Evolutionary conservation across 2,113 vertebrate species (phyloP).

Genomic region (Ptilorrhoa leucosticta): DNA sequence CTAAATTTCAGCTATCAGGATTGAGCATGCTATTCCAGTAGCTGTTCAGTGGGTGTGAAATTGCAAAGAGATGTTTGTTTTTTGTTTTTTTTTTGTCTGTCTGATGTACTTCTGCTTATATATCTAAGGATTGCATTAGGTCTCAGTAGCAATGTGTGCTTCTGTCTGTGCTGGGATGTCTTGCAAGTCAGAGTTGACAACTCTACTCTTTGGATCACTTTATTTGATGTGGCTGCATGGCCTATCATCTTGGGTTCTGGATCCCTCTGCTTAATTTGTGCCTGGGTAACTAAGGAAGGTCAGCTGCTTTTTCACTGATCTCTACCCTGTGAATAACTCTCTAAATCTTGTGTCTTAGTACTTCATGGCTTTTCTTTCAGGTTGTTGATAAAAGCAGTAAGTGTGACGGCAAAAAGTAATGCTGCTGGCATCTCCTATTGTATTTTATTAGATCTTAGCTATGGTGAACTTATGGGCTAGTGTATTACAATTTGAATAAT

Average conservation of each 20-base stretch:
- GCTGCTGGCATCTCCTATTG: accelerated
- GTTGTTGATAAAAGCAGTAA: not conserved
- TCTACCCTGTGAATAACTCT: not conserved
- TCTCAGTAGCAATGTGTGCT: not conserved
- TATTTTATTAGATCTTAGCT: not conserved
- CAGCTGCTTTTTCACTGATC: not conserved
- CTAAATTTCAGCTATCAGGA: not conserved
- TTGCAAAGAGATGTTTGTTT: not conserved
- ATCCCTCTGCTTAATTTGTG: not conserved
- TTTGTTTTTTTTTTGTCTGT: not conserved
- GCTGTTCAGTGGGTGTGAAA: not conserved
- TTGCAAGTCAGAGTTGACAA: not conserved
- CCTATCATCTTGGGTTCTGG: not conserved
- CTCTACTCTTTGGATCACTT: not conserved
- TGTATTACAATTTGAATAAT: not conserved
- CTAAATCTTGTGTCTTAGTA: not conserved
- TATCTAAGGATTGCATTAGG: not conserved
- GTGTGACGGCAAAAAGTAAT: not conserved
- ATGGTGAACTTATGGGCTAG: not conserved
- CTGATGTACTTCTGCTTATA: not conserved
- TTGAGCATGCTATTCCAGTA: not conserved
- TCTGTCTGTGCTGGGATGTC: not conserved
- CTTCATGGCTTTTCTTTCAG: not conserved
- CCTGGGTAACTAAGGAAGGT: not conserved
- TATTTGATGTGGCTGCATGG: not conserved